Evolutionary conservation across 2,113 vertebrate species (phyloP).

Genomic region (Fregata magnificens): DNA sequence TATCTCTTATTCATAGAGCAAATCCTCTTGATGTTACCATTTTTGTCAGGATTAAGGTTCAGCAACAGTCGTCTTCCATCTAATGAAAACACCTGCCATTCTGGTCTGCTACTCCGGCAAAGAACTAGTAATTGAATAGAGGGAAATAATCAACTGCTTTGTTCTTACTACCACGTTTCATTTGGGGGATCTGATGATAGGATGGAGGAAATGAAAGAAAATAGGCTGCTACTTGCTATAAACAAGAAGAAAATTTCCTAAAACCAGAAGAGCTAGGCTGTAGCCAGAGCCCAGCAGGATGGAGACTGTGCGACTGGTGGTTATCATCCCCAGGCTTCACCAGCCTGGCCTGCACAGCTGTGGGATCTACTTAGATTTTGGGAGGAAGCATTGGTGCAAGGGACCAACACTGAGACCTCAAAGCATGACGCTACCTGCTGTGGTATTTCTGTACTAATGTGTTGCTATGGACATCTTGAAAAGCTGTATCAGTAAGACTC

Average conservation of each 20-base stretch:
- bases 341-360: background rate
- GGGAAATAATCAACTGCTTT: background rate
- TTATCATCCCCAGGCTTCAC: background rate
- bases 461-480: background rate
- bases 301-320: background rate
- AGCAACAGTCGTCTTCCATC: background rate
- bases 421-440: background rate
- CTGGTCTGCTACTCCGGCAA: background rate
- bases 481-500: background rate
- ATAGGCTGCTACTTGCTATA: background rate
- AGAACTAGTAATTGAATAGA: background rate
- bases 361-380: background rate
- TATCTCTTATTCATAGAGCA: background rate
- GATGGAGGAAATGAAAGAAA: background rate
- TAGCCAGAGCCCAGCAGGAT: background rate
- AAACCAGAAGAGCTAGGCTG: slow-evolving; percentile 15
- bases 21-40: background rate
- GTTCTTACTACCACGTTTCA: background rate
- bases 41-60: background rate
- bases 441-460: background rate
- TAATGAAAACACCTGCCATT: background rate
- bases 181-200: background rate
- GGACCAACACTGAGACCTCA: background rate
- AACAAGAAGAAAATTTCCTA: slow-evolving; percentile 47
- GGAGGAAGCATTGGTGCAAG: background rate